Evolutionary conservation across 2,888 invertebrate species (phyloP), one percentile per base, ranked within the genome.

Genomic region (Notodonta ziczac): DNA sequence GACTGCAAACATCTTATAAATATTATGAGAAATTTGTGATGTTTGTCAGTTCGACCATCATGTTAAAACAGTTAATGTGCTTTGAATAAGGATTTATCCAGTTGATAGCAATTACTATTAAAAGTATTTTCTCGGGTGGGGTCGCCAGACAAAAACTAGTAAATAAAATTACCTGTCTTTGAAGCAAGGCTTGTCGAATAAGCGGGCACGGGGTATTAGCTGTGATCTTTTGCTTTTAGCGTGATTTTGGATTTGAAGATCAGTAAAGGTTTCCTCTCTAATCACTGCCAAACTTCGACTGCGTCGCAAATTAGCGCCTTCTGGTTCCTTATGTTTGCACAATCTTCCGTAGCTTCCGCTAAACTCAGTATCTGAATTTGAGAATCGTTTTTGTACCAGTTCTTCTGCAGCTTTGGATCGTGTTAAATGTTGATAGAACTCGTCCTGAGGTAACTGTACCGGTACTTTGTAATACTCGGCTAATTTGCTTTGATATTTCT

Each of bases 161-260:
- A 69, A 53, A 35, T 53, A 1, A 9, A 35, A 73, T 91, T 91
- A 96, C 96, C 96, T 95, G 90, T 96, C 96, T 88, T 95, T 96
- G 84, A 96, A 95, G 84, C 95, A 95, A 88, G 96, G 95, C 77
- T 96, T 96, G 88, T 97, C 96, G 79, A 97, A 96, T 70, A 97
- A 94, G 83, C 96, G 96, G 58, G 97, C 97, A 77, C 97, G 94
- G 63, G 97, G 97, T 88, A 97, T 97, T 62, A 97, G 94, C 88
- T 97, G 97, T 58, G 96, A 96, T 76, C 97, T 94, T 81, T 96
- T 94, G 78, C 94, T 94, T 76, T 95, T 94, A 70, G 95, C 95
- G 83, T 95, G 94, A 73, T 94, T 94, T 74, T 94, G 95, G 78
- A 95, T 94, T 86, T 96, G 95, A 78, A 96, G 94, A 81, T 95